Conservation (phyloP, 2,888 invertebrate genomes). For the Caenorhabditis sp. region DNA sequence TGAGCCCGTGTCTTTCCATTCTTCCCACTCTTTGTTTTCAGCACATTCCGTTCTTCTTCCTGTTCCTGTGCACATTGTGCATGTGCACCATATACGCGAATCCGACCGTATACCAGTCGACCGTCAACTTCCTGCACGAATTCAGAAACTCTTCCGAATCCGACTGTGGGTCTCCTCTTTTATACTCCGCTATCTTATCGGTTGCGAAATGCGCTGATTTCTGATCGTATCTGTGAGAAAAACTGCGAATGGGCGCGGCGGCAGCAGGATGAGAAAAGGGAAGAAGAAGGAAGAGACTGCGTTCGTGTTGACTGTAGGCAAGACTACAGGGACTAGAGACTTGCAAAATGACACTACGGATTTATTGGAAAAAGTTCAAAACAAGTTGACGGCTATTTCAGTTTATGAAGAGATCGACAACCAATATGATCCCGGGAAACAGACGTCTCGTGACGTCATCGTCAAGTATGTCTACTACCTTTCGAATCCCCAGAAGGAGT, state of each 20-base stretch:
- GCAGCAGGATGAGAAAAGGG: not conserved
- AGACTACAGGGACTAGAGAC: slow-evolving; percentile 39
- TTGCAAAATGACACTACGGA: slow-evolving; percentile 23
- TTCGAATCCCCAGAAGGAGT: slow-evolving; percentile 63
- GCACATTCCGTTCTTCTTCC: slow-evolving; percentile 63
- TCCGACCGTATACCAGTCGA: slow-evolving; percentile 63
- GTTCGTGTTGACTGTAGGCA: slow-evolving; percentile 43
- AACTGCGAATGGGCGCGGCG: slow-evolving; percentile 17
- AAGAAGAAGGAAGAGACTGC: not conserved
- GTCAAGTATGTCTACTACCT: slow-evolving; percentile 59
- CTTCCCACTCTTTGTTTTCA: not conserved
- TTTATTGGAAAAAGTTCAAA: not conserved
- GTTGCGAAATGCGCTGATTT: slow-evolving; percentile 37
- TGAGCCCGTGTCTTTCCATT: slow-evolving; percentile 4
- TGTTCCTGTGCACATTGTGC: slow-evolving; percentile 64
- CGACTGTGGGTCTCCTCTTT: slow-evolving; percentile 57
- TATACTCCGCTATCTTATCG: slow-evolving; percentile 18
- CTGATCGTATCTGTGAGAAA: slow-evolving; percentile 35
- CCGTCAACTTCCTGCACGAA: slow-evolving; percentile 66
- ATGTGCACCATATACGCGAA: slow-evolving; percentile 61
- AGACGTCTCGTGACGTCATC: slow-evolving; percentile 40
- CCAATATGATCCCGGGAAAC: slow-evolving; percentile 40
- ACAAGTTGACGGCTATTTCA: slow-evolving; percentile 12
- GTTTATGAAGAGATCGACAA: slow-evolving; percentile 58
- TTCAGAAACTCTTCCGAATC: slow-evolving; percentile 63